Conservation (phyloP, 2,797 vertebrate genomes). For the Argentina silus region DNA sequence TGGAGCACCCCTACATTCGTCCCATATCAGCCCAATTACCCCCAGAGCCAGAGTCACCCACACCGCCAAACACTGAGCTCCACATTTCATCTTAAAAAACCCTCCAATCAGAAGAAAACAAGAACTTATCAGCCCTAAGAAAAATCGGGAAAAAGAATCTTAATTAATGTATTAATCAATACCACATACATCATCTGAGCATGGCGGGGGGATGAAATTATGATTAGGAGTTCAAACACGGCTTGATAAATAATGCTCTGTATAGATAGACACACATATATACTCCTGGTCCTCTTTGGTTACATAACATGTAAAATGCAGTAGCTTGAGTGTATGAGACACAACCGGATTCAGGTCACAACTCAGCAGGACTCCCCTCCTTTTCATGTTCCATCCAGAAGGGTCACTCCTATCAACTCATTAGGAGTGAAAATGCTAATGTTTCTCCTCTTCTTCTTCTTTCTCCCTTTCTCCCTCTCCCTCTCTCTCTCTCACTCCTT, state of each 20-base stretch:
- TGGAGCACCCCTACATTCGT: background rate
- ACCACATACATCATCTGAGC: background rate
- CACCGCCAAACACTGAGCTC: slow-evolving; percentile 30
- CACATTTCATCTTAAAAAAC: background rate
- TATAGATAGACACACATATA: slow-evolving; percentile 46
- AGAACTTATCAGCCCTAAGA: background rate
- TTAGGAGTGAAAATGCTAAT: slow-evolving; percentile 86
- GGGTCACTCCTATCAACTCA: slow-evolving; percentile 88
- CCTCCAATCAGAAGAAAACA: slow-evolving; percentile 1
- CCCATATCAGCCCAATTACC: no score
- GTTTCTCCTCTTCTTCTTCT: slow-evolving; percentile 55
- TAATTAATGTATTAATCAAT: background rate
- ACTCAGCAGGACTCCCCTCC: slow-evolving; percentile 81
- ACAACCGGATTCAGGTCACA: slow-evolving; percentile 91
- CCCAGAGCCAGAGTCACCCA: slow-evolving; percentile 34
- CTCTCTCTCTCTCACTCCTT: slow-evolving; percentile 10
- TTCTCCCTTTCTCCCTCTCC: background rate
- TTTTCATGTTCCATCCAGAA: slow-evolving; percentile 91
- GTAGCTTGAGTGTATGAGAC: slow-evolving; percentile 80
- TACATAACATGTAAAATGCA: slow-evolving; percentile 83
- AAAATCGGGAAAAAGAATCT: background rate
- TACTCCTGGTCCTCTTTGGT: slow-evolving; percentile 58
- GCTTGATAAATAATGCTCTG: slow-evolving; percentile 72
- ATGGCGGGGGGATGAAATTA: background rate
- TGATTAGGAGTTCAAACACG: slow-evolving; percentile 29